Evolutionary conservation across 2,888 invertebrate genomes (phyloP), one percentile per base, ranked within the genome.

Genomic region (Ormyrus thymus): DNA sequence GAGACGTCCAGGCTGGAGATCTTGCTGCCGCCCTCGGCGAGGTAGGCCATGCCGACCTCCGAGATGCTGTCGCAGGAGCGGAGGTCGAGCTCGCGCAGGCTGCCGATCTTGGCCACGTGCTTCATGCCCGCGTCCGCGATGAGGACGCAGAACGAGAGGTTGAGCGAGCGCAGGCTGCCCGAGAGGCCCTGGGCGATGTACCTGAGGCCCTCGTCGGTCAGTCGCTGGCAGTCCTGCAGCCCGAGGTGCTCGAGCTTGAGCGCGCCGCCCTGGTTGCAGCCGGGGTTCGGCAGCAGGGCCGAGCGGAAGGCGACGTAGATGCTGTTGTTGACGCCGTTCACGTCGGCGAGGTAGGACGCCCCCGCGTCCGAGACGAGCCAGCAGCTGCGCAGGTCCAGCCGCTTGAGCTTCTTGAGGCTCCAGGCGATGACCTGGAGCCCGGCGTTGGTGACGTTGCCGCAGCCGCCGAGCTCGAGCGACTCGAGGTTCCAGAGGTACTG

Each of bases 1-100:
- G 97, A 97, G 7, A 98, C 97, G 90, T 98, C 98, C 81, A 98
- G 91, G 7, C 95, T 94, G 15, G 94, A 93, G 83, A 98, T 93
- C 82, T 95, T 92, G 72, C 95, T 94, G 53, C 96, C 96, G 50
- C 97, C 97, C 88, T 98, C 97, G 0, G 97, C 96, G 71, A 98
- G 92, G 88, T 96, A 97, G 29, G 96, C 97, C 91, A 98, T 95
- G 43, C 97, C 98, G 61, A 95, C 94, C 90, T 98, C 97, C 43
- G 97, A 96, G 75, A 98, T 95, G 88, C 97, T 97, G 91, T 98
- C 98, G 92, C 98, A 98, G 79, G 97, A 95, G 83, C 98, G 92
- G 81, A 98, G 91, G 90, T 98, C 97, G 64, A 98, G 92, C 88
- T 97, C 97, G 82, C 95, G 93, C 85, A 98, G 91, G 82, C 94